Conservation (phyloP, 2,888 invertebrate species). For the Mystacides longicornis region DNA sequence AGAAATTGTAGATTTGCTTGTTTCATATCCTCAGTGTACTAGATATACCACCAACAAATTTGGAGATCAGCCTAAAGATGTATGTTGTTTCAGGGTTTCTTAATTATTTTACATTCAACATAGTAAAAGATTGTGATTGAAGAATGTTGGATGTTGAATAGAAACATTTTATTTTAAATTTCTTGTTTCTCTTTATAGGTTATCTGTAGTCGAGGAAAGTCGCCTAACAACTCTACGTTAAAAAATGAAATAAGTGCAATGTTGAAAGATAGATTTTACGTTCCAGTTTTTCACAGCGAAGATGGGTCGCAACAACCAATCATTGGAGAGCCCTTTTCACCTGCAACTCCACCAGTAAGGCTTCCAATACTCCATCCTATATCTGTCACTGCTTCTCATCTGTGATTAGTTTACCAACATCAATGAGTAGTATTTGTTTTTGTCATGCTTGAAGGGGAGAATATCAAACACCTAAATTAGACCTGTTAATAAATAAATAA, state of each 20-base stretch:
- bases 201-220: conserved; percentile 60
- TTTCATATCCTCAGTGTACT: conserved; percentile 77
- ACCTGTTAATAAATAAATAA: neutral
- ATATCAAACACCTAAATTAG: neutral
- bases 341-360: conserved; percentile 59
- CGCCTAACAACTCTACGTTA: too few relatives aligned
- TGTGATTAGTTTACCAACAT: too few relatives aligned
- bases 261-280: conserved; percentile 72
- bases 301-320: conserved; percentile 68
- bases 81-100: conserved; percentile 34
- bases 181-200: conserved; percentile 48
- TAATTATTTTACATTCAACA: neutral
- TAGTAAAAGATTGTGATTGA: neutral
- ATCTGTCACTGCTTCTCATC: too few relatives aligned
- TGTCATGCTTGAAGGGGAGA: too few relatives aligned
- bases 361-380: too few relatives aligned
- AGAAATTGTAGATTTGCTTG: conserved; percentile 70
- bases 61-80: conserved; percentile 67
- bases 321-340: conserved; percentile 74
- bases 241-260: conserved; percentile 56
- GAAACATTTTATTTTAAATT: neutral
- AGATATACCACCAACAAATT: conserved; percentile 65
- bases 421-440: too few relatives aligned
- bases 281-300: conserved; percentile 76
- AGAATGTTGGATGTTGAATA: neutral